These are phyloP conservation scores for Calliopum simillimum DNA, from an alignment of 2,888 invertebrate species.

Conservation along the genomic window DNA sequence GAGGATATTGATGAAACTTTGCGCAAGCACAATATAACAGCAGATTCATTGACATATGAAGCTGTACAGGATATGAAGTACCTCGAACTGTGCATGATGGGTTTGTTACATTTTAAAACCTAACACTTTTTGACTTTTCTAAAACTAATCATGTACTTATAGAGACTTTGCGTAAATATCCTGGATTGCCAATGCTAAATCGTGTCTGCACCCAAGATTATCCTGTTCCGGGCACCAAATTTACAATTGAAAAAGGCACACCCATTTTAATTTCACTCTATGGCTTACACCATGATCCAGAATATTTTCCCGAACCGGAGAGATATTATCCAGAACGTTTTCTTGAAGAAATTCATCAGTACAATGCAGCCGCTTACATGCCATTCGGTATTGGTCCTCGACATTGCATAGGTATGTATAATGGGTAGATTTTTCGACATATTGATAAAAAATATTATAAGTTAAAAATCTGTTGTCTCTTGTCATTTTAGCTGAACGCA, in stretches of 20 bases:
- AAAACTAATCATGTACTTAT: too few species aligned
- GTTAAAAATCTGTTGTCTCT: background rate
- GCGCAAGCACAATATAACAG: conserved; percentile 56
- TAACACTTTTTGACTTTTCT: too few species aligned
- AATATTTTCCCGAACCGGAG: conserved; percentile 64
- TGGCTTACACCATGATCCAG: conserved; percentile 64
- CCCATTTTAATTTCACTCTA: conserved; percentile 61
- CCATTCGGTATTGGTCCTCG: conserved; percentile 67
- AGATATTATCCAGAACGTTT: conserved; percentile 67
- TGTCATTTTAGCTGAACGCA: conserved; percentile 48
- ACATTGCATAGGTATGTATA: conserved; percentile 65
- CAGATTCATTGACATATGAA: conserved; percentile 62
- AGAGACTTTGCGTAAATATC: conserved; percentile 66
- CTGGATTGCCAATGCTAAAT: conserved; percentile 64
- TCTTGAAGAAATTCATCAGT: conserved; percentile 52
- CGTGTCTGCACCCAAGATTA: conserved; percentile 57
- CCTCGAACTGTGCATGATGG: conserved; percentile 66
- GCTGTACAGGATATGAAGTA: conserved; percentile 66
- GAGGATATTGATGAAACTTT: conserved; percentile 63
- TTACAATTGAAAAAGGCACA: conserved; percentile 61
- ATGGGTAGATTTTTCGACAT: too few species aligned
- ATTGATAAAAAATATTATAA: too few species aligned
- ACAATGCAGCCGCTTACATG: conserved; percentile 57
- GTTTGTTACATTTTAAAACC: conserved; percentile 56
- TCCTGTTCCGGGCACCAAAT: conserved; percentile 49